Evolutionary conservation across 2,113 vertebrate genomes (phyloP), one percentile per base, ranked within the genome.

Genomic region (Seriola aureovittata): DNA sequence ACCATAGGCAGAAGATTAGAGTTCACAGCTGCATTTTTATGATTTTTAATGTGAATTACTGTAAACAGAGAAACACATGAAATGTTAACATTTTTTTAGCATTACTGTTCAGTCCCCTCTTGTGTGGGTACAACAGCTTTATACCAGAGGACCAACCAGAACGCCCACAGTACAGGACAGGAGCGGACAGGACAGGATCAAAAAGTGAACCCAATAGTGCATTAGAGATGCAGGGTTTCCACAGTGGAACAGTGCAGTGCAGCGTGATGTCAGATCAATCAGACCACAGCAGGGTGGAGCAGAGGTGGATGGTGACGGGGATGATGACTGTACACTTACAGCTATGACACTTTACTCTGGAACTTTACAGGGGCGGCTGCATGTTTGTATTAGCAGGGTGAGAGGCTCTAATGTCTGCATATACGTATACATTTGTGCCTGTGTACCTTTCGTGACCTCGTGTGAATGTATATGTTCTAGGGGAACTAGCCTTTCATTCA

Each of bases 321-420:
- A 88, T 67, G 32, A 92, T 92, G 91, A 92, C 91, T 92, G 91
- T 89, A 91, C 81, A 77, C 77, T 70, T 80, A 74, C 77, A 86
- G 85, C 75, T 82, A 69, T 85, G 76, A 90, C 85, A 91, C 81
- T 82, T 68, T 23, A 25, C 42, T 68, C 68, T 88, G 91, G 89
- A 92, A 92, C 85, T 80, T 88, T 89, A 84, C 78, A 87, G 75
- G 68, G 88, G 88, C 62, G 87, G 82, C 82, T 71, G 13, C 54
- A 52, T 78, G 64, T 84, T 75, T 34, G 62, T 64, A 36, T 72
- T 73, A 79, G 42, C 55, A 38, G 58, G 58, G 81, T 82, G 70
- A 71, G 78, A 86, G 79, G 75, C 57, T 75, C 65, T 11, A 32
- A 38, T 84, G 64, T 52, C 59, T 75, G 60, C 46, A 44, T 29